Conservation (phyloP, 1,140 invertebrate species). For the Cyclina sinensis region DNA sequence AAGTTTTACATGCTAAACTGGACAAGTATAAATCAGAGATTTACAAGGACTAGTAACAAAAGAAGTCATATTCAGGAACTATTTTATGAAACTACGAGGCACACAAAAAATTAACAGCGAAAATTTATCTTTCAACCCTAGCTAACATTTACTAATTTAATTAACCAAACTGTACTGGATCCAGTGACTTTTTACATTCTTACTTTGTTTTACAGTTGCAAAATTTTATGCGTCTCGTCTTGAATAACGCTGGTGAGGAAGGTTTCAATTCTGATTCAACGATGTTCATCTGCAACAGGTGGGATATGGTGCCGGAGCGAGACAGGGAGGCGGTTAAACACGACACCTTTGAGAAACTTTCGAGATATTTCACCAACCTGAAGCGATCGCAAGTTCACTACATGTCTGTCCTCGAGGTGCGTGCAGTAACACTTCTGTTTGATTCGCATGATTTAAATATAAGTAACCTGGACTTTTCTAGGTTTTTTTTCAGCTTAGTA, state of each 20-base stretch:
- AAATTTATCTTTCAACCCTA: too few relatives aligned
- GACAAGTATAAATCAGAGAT: too few relatives aligned
- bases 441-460: too few relatives aligned
- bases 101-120: too few relatives aligned
- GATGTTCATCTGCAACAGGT: slow-evolving; percentile 82
- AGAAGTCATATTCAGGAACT: not conserved
- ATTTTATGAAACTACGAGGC: not conserved
- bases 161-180: too few relatives aligned
- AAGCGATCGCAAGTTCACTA: slow-evolving; percentile 72
- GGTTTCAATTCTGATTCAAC: slow-evolving; percentile 76
- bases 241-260: slow-evolving; percentile 68
- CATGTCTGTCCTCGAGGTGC: slow-evolving; percentile 74
- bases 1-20: too few relatives aligned
- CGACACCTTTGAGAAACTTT: slow-evolving; percentile 72
- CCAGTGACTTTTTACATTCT: too few relatives aligned
- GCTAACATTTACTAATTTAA: too few relatives aligned
- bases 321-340: slow-evolving; percentile 71
- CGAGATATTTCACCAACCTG: slow-evolving; percentile 67
- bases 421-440: not conserved
- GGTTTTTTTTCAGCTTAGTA: too few relatives aligned
- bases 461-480: too few relatives aligned
- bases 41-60: too few relatives aligned
- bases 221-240: slow-evolving; percentile 70
- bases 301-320: slow-evolving; percentile 74
- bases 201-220: slow-evolving; percentile 66